Percentiles rank a stretch among this genome's conserved stretches.
These are phyloP conservation scores for Cyrtonyx montezumae DNA, from an alignment of 2,113 vertebrate genomes.

Conservation along the genomic window DNA sequence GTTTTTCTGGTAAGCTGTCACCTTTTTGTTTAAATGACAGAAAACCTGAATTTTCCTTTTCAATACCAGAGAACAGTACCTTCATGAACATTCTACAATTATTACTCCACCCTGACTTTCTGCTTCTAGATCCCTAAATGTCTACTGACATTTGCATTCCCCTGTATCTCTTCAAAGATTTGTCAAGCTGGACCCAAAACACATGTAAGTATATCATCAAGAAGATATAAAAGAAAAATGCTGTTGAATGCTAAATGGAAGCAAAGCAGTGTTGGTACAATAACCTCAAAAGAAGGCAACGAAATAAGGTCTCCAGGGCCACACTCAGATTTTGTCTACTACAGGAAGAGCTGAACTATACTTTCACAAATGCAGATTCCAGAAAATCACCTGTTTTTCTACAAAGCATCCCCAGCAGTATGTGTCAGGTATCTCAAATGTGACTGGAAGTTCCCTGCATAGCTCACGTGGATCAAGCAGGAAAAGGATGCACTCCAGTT, in stretches of 20 bases:
- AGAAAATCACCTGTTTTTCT: neutral
- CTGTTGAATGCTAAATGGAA: neutral
- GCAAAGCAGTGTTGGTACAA: neutral
- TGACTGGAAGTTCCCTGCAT: neutral
- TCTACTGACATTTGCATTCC: neutral
- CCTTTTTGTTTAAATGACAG: neutral
- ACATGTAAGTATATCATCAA: neutral
- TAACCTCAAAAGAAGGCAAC: neutral
- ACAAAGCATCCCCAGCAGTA: neutral
- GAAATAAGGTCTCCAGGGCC: neutral
- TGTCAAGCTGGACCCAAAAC: neutral
- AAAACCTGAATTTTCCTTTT: neutral
- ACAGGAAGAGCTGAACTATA: neutral
- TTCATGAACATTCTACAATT: neutral
- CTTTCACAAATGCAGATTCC: neutral
- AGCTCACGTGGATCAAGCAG: neutral
- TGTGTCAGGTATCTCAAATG: neutral
- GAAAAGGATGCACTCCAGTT: neutral
- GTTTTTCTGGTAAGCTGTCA: neutral
- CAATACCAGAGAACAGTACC: neutral
- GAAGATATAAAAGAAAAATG: neutral
- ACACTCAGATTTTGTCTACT: accelerated
- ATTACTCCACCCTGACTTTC: neutral
- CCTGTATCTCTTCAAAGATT: neutral
- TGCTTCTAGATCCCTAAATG: neutral